Base-by-base conservation (phyloP, 2,113 vertebrate species). In the Xenopus laevis region DNA sequence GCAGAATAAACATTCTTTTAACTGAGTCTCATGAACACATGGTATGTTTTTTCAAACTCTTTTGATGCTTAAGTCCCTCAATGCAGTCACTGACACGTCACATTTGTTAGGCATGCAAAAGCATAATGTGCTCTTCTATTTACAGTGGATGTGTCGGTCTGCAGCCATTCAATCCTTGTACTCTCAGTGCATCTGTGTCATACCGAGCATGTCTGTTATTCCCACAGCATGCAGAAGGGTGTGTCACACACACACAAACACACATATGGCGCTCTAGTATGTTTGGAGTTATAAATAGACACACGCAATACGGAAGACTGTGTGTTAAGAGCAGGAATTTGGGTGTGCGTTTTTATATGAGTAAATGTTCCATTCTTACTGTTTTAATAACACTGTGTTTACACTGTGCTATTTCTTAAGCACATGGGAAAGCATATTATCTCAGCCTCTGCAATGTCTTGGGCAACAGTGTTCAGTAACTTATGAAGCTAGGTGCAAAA, bases 271-370 rank as follows among this genome's bases (percentile, higher is more conserved):
- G 33, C 33, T 40, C 33, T 40, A 4, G 72, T 75, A 68, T 68
- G 57, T 61, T 55, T 64, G 4, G 4, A 33, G 45, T 55, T 76
- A 76, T 76, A 52, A 62, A 76, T 76, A 76, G 72, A 50, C 7
- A 11, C 27, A 62, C 63, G 9, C 57, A 68, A 17, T 18, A 76
- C 58, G 45, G 61, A 75, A 69, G 59, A 16, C 46, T 50, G 20
- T 61, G 23, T 27, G 44, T 68, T 40, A 13, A 21, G 65, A 16
- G 13, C n/a, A 44, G 73, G 73, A 68, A 68, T 76, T 30, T 76
- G 66, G 73, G 73, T 76, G 73, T 74, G 72, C 67, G 40, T 21
- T 40, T 53, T 15, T 52, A 50, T 47, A 33, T 40, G 33, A 40
- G 6, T 40, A 40, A 40, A 40, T 40, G 33, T 40, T 6, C 6